Evolutionary conservation across 2,888 invertebrate genomes (phyloP), one percentile per base, ranked within the genome.

Genomic region (Chrysopilus asiliformis): DNA sequence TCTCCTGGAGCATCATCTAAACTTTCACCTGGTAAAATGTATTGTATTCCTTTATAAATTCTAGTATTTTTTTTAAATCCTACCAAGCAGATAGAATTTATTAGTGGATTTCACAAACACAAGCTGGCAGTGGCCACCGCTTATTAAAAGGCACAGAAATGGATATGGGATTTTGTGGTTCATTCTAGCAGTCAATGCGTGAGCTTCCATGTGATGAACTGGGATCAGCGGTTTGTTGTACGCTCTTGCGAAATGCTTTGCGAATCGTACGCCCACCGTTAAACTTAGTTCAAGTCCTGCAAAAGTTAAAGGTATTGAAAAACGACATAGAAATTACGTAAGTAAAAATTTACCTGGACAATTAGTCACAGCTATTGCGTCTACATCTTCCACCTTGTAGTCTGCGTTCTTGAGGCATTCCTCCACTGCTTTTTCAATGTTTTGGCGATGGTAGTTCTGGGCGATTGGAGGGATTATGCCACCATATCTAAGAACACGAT

Each of bases 201-300:
- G 98, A 2, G 98, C 97, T 68, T 95, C 83, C 98, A 98, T 98
- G 52, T 98, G 98, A 68, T 98, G 97, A 40, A 98, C 79, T 0
- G 97, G 93, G 55, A 98, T 85, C 44, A 97, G 65, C 0, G 91
- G 90, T 57, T 82, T 86, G 1, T 68, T 64, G 44, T 73, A 66
- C 35, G 66, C 64, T 46, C 66, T 68, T 14, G 80, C 75, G 32
- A 93, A 58, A 52, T 79, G 70, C 52, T 79, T 84, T 2, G 85
- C 89, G 71, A 86, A 86, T 45, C 76, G 75, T 28, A 79, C 65
- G 22, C 95, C 95, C 42, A 94, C 76, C 40, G 67, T 47, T 36
- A 97, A 66, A 38, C 89, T 89, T 36, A 83, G 52, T 1, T 76
- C 61, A 44, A 93, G 60, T n/a, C 91, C 85, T 70, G 43, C 20